phyloP scores from a whole-genome alignment of 1,140 invertebrate genomes.

The Battus philenor region DNA sequence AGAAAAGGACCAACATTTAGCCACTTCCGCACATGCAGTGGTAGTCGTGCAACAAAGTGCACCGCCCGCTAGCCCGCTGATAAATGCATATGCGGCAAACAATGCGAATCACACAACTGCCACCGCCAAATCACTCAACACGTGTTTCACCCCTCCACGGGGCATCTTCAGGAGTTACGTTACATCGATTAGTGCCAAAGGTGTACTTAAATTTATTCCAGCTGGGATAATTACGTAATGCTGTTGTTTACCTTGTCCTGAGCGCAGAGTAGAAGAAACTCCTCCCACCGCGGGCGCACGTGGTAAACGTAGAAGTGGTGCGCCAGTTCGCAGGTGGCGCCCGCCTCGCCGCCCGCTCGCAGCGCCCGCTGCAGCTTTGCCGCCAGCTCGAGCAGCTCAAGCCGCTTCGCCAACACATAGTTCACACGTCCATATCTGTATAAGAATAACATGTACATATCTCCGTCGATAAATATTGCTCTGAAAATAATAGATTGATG shows the following conservation, averaged over 20 bases:
- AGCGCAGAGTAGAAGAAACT: slow-evolving; percentile 79
- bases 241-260: slow-evolving; percentile 34
- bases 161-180: no score
- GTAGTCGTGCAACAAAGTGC: no score
- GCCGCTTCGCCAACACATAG: slow-evolving; percentile 95
- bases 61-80: no score
- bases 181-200: no score
- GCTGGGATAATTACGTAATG: no score
- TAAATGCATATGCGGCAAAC: no score
- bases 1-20: no score
- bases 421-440: slow-evolving; percentile 97
- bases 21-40: no score
- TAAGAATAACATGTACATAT: background rate
- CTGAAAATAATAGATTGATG: background rate
- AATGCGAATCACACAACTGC: no score
- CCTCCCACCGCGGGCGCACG: slow-evolving; percentile 93
- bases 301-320: slow-evolving; percentile 93
- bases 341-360: slow-evolving; percentile 88
- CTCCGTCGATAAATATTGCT: background rate
- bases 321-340: slow-evolving; percentile 99
- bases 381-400: slow-evolving; percentile 95
- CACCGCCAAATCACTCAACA: no score
- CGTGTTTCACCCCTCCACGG: no score
- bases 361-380: slow-evolving; percentile 91
- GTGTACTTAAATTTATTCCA: no score